A percentile compares a stretch with the other conserved stretches of the same genome.
These are phyloP conservation scores for Etheostoma nigrum DNA, from an alignment of 2,797 vertebrate species.

Conservation along the genomic window DNA sequence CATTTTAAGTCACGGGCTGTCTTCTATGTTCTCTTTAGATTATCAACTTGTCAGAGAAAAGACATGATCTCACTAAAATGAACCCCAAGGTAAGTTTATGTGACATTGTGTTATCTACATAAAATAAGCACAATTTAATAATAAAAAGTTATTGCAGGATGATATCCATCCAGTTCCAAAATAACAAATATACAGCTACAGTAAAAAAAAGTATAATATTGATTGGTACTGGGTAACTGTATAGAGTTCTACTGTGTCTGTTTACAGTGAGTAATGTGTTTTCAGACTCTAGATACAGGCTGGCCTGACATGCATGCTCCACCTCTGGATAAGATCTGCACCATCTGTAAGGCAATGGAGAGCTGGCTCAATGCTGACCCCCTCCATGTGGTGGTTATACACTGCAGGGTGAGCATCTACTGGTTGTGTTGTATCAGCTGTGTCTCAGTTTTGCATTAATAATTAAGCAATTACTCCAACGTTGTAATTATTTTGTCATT, in stretches of 20 bases:
- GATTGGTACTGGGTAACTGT: constrained; percentile 1
- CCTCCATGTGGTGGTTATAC: constrained; percentile 94
- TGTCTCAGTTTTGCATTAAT: not conserved
- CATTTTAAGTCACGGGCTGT: constrained; percentile 21
- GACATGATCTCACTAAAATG: constrained; percentile 92
- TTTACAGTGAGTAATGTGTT: constrained; percentile 46
- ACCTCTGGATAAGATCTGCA: constrained; percentile 94
- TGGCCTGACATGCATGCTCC: constrained; percentile 97
- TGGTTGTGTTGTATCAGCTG: not conserved
- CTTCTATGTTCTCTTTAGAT: constrained; percentile 83
- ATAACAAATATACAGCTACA: not conserved
- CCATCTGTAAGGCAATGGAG: constrained; percentile 97
- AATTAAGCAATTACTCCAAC: not conserved
- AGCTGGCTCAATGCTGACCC: constrained; percentile 92
- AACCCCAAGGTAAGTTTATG: constrained; percentile 91
- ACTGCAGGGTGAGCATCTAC: constrained; percentile 90
- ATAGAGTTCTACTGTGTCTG: not conserved
- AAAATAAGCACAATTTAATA: not conserved
- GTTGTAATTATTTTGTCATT: not conserved
- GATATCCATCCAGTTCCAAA: not conserved
- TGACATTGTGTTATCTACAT: not conserved
- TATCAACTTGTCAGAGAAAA: constrained; percentile 96
- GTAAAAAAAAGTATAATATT: not conserved
- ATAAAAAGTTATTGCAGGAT: not conserved
- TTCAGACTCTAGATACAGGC: constrained; percentile 93